Conservation (phyloP, 2,888 invertebrate genomes). For the Hypselothyrea guttata region DNA sequence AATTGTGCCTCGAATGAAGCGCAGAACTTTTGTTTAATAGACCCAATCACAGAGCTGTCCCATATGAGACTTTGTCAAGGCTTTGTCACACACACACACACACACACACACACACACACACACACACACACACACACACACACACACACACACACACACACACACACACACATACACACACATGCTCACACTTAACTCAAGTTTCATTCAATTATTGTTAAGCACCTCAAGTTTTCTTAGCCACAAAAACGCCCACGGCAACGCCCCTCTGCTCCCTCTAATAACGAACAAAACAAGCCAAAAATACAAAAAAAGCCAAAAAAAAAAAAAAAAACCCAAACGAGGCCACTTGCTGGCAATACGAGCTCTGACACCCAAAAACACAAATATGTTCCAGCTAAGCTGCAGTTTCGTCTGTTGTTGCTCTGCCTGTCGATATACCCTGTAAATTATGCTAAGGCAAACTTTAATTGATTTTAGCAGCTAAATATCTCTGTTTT, state of each 20-base stretch:
- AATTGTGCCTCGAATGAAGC: constrained; percentile 49
- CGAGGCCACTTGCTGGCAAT: constrained; percentile 52
- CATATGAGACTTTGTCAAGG: constrained; percentile 4
- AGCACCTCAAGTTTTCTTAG: constrained; percentile 74
- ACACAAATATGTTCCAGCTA: background rate
- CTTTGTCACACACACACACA: constrained; percentile 6
- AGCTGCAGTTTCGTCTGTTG: background rate
- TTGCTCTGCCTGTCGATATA: background rate
- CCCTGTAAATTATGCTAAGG: too few species aligned
- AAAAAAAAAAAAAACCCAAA: constrained; percentile 19
- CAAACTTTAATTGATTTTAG: too few species aligned
- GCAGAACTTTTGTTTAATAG: constrained; percentile 65
- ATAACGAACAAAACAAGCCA: too few species aligned
- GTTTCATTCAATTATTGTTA: constrained; percentile 75
- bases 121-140: constrained; percentile 13
- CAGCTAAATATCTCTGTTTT: too few species aligned
- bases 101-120: constrained; percentile 1
- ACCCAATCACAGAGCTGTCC: constrained; percentile 56
- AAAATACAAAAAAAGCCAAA: constrained; percentile 48
- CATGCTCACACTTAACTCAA: constrained; percentile 62
- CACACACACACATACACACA: constrained; percentile 3
- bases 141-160: constrained; percentile 6
- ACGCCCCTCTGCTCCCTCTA: constrained; percentile 7
- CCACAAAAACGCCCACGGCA: constrained; percentile 40
- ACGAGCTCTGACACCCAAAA: background rate